Base-by-base conservation (phyloP, 2,888 invertebrate species). In the Lacanobia wlatinum region DNA sequence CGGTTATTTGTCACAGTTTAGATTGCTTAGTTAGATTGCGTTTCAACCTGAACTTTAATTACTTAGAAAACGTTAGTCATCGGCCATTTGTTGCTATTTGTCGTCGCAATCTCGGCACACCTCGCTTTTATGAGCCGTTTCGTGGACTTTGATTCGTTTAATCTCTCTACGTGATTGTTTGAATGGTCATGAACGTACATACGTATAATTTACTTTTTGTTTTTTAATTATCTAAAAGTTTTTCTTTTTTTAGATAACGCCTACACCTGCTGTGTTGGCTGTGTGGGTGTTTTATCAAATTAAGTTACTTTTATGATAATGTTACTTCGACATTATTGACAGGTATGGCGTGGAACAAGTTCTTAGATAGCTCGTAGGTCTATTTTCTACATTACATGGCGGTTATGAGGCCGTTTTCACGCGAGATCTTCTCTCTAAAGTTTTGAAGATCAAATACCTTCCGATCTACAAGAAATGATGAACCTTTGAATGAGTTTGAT, bases 1-100 rank as follows among this genome's bases (percentile, higher is more conserved):
- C 55, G 73, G 79, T 83, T 84, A 87, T 88, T 88, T 87, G 88
- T 90, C 88, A 87, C 87, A 87, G 87, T 88, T 86, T 84, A 90
- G 89, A 90, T 90, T 87, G 87, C 84, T 84, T 78, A 72, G 84
- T 82, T 82, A 86, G 90, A 89, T 90, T 87, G 87, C 76, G 77
- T 79, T 80, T 73, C 70, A 61, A 76, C 81, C 76, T 70, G 74
- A 87, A 88, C 86, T 92, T 92, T 92, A 92, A 92, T 92, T 90
- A 92, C 88, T 89, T 86, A 86, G 88, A 87, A 43, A 88, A 83
- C 76, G 82, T 83, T 86, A 82, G 81, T 87, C 88, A 87, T 84
- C 78, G 76, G 52, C 82, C 67, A 76, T 84, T 83, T 79, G 78
- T 76, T 76, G 69, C 73, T 61, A 81, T 78, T 78, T 78, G 78